These are phyloP conservation scores for Loriculus beryllinus DNA, from an alignment of 2,797 vertebrate genomes.

Conservation along the genomic window DNA sequence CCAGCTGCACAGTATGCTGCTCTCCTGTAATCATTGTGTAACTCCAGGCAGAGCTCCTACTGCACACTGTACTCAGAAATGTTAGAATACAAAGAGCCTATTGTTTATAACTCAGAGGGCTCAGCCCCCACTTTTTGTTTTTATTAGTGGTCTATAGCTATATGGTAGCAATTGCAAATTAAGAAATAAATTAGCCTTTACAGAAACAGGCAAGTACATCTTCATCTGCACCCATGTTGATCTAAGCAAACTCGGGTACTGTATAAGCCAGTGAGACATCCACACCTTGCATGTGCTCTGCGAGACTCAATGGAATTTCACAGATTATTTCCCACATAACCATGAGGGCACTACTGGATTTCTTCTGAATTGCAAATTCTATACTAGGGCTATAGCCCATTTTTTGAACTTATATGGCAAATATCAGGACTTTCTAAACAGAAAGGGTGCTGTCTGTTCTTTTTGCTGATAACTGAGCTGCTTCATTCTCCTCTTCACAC, in stretches of 20 bases:
- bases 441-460: neutral
- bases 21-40: neutral
- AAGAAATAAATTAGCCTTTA: neutral
- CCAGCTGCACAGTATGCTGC: neutral
- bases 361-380: neutral
- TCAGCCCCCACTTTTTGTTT: neutral
- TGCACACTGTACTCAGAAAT: neutral
- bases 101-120: neutral
- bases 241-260: neutral
- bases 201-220: neutral
- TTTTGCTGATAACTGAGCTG: neutral
- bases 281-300: neutral
- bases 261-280: neutral
- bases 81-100: neutral
- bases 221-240: neutral
- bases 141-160: neutral
- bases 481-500: neutral
- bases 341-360: neutral
- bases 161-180: neutral
- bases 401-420: neutral
- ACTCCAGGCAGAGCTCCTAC: neutral
- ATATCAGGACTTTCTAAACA: neutral
- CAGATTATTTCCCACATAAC: neutral
- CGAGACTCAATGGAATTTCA: neutral
- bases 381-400: fast-evolving